Evolutionary conservation across 2,113 vertebrate species (phyloP), one percentile per base, ranked within the genome.

Genomic region (Ascaphus truei): DNA sequence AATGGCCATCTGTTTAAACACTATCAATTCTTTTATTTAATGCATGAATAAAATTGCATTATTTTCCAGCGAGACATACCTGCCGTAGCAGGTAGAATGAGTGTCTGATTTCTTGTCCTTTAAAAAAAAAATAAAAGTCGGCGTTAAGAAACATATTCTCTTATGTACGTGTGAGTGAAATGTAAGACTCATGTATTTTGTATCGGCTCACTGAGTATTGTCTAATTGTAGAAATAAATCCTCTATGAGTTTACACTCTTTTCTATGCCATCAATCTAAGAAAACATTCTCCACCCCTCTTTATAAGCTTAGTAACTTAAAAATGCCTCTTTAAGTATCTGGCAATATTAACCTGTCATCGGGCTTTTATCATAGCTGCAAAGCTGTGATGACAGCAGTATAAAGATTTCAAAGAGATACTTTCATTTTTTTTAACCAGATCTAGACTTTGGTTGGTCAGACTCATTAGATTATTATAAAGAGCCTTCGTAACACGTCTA

Each of bases 261-360:
- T 74, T 72, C n/a, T 57, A 72, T 72, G 77, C 62, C 74, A 83
- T 87, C 83, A 77, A 79, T 73, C 71, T 39, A 11, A 25, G 48
- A 22, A 85, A 74, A 63, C 62, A 45, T 57, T 76, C 84, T 58
- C 79, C 82, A 72, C 83, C 81, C 81, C 82, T 45, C 62, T 69
- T 22, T 1, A 7, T 29, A 25, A 80, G 79, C 58, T 68, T 34
- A 5, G 75, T 72, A 79, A 76, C 73, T 43, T 72, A 57, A 71
- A 77, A 73, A 64, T 53, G 65, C 48, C 79, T 48, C 75, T 74
- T 77, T 80, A 18, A 16, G 31, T 53, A 20, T 12, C 9, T 10
- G 25, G n/a, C 11, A 34, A 47, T 71, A 12, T 56, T 7, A 3
- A 7, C 76, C 76, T 86, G 62, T 87, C 85, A 77, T 69, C 41